phyloP scores from a whole-genome alignment of 2,888 invertebrate species.

The Melanophora roralis region DNA sequence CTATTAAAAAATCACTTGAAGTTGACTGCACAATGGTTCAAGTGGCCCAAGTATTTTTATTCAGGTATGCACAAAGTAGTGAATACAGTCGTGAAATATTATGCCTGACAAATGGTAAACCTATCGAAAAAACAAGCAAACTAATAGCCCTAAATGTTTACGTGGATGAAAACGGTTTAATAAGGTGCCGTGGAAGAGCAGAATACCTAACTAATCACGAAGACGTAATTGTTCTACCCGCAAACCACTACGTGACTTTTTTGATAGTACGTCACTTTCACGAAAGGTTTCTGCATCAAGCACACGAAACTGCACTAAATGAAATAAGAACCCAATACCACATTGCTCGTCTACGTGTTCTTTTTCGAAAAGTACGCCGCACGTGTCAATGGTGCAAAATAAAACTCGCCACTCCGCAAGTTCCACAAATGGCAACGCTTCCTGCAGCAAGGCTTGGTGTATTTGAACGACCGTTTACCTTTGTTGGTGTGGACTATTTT shows the following conservation, averaged over 20 bases:
- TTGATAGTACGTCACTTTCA: constrained; percentile 23
- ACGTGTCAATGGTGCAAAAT: constrained; percentile 57
- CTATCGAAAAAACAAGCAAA: constrained; percentile 43
- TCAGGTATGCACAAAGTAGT: constrained; percentile 30
- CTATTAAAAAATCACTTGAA: not conserved
- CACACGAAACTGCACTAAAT: constrained; percentile 54
- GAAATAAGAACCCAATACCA: constrained; percentile 37
- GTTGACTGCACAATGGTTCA: constrained; percentile 34
- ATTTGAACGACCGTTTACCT: constrained; percentile 42
- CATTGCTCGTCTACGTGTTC: constrained; percentile 23
- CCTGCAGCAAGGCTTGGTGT: constrained; percentile 34
- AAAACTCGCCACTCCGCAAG: constrained; percentile 22
- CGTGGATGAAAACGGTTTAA: constrained; percentile 9
- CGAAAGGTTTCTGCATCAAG: constrained; percentile 52
- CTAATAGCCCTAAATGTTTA: constrained; percentile 51
- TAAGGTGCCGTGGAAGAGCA: constrained; percentile 2
- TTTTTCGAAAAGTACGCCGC: constrained; percentile 45
- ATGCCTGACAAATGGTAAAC: constrained; percentile 45
- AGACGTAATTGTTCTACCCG: constrained; percentile 4
- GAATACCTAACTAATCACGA: constrained; percentile 30
- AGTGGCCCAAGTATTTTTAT: constrained; percentile 29
- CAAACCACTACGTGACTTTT: not conserved
- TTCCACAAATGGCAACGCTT: constrained; percentile 12
- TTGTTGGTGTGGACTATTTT: constrained; percentile 2
- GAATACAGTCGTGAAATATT: constrained; percentile 48